Percentiles rank a stretch among this genome's conserved stretches.
These are phyloP conservation scores for Strigops habroptila DNA, from an alignment of 2,113 vertebrate genomes.

Conservation along the genomic window DNA sequence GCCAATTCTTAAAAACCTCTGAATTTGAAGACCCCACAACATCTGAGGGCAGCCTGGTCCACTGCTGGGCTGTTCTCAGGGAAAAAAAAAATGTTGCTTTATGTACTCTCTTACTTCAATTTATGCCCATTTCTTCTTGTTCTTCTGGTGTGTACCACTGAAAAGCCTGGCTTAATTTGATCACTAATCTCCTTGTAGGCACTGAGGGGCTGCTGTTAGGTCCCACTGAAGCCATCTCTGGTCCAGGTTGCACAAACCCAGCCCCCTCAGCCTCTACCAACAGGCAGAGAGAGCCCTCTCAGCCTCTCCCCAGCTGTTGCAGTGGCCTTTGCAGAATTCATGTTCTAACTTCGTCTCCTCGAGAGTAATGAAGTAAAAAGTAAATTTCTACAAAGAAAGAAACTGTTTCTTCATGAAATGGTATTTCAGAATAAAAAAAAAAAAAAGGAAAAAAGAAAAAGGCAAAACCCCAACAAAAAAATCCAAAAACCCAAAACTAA, in stretches of 20 bases:
- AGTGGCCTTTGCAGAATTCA: background rate
- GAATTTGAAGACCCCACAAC: background rate
- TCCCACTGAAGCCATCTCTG: background rate
- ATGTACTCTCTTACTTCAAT: background rate
- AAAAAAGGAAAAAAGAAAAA: background rate
- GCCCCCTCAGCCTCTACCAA: background rate
- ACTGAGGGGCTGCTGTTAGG: background rate
- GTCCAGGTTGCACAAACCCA: background rate
- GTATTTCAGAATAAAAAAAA: background rate
- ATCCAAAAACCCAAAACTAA: background rate
- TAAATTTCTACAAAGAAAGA: background rate
- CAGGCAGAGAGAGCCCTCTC: too few relatives aligned
- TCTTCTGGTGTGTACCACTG: background rate
- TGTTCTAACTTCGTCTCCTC: background rate
- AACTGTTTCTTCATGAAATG: background rate
- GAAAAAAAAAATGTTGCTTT: background rate
- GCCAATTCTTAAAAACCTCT: background rate
- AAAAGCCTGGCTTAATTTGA: background rate
- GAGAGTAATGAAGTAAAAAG: background rate
- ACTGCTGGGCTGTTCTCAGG: background rate
- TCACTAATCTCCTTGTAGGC: background rate
- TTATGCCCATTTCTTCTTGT: background rate
- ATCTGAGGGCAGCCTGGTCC: background rate
- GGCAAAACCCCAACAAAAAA: background rate
- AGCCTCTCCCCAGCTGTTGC: rapidly evolving